Evolutionary conservation across 2,113 vertebrate species (phyloP).

Genomic region (Austrofundulus limnaeus): DNA sequence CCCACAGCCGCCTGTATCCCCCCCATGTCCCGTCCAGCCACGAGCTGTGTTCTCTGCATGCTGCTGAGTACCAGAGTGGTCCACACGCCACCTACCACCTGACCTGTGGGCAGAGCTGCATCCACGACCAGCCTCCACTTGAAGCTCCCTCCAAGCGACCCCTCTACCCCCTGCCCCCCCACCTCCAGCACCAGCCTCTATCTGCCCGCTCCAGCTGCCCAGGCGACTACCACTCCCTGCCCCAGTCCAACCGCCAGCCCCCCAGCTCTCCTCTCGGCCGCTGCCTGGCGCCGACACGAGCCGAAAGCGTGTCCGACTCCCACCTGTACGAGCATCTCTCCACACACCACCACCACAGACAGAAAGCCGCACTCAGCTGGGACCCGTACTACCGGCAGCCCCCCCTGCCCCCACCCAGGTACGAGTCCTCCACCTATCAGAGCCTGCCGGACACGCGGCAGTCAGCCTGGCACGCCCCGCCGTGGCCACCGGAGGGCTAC

Average conservation of each 20-base stretch:
- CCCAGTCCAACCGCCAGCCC: constrained; percentile 71
- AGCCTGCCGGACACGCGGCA: constrained; percentile 87
- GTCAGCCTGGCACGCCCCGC: constrained; percentile 81
- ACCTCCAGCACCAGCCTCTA: constrained; percentile 84
- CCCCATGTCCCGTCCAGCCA: constrained; percentile 73
- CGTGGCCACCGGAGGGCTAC: constrained; percentile 66
- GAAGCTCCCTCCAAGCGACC: constrained; percentile 85
- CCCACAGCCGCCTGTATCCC: constrained; percentile 76
- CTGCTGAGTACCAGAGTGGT: constrained; percentile 78
- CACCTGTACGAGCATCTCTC: constrained; percentile 87
- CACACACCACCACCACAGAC: constrained; percentile 79
- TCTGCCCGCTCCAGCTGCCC: constrained; percentile 88
- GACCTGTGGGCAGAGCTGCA: constrained; percentile 82
- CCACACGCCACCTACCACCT: constrained; percentile 86
- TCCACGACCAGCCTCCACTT: constrained; percentile 84
- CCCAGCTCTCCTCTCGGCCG: constrained; percentile 84
- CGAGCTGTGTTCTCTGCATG: constrained; percentile 82
- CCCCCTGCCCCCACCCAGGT: constrained; percentile 74
- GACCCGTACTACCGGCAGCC: constrained; percentile 86
- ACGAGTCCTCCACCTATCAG: constrained; percentile 88
- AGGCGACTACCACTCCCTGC: constrained; percentile 80
- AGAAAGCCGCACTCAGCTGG: constrained; percentile 83
- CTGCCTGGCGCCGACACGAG: constrained; percentile 83
- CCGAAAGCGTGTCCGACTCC: constrained; percentile 91
- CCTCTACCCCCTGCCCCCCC: constrained; percentile 83